phyloP scores from a whole-genome alignment of 92 coral and sea anemone species.

The Palythoa grandiflora region DNA sequence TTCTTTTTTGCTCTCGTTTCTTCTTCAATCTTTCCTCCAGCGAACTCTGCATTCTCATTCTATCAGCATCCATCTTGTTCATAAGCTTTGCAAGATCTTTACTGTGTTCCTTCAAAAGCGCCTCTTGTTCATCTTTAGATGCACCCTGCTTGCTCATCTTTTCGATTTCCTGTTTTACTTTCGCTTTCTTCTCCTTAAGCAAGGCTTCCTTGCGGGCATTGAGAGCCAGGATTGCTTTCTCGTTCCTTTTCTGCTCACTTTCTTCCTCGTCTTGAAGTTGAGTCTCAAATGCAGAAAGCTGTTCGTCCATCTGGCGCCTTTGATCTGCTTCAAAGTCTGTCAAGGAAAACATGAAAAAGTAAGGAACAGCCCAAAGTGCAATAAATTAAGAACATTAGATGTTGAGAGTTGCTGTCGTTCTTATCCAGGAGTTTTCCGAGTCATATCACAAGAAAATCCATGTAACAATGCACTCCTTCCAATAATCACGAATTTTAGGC shows the following conservation, averaged over 20 bases:
- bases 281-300: slow-evolving; percentile 72
- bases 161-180: slow-evolving; percentile 93
- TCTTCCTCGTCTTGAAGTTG: slow-evolving; percentile 86
- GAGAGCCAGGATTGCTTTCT: slow-evolving; percentile 89
- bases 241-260: slow-evolving; percentile 93
- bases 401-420: too few relatives aligned
- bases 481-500: too few relatives aligned
- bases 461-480: too few relatives aligned
- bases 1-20: slow-evolving; percentile 87
- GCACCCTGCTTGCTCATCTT: slow-evolving; percentile 93
- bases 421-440: too few relatives aligned
- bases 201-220: slow-evolving; percentile 96
- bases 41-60: slow-evolving; percentile 99
- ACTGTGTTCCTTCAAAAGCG: slow-evolving; percentile 95
- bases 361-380: background rate
- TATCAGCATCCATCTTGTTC: slow-evolving; percentile 99
- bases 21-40: slow-evolving; percentile 92
- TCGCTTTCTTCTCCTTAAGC: slow-evolving; percentile 93
- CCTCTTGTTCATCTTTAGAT: slow-evolving; percentile 91
- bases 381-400: background rate
- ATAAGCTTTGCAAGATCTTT: slow-evolving; percentile 95
- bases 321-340: slow-evolving; percentile 65
- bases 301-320: slow-evolving; percentile 61
- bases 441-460: too few relatives aligned
- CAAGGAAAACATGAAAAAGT: background rate